Base-by-base conservation (phyloP, 2,888 invertebrate species). In the Epinotia bilunana region DNA sequence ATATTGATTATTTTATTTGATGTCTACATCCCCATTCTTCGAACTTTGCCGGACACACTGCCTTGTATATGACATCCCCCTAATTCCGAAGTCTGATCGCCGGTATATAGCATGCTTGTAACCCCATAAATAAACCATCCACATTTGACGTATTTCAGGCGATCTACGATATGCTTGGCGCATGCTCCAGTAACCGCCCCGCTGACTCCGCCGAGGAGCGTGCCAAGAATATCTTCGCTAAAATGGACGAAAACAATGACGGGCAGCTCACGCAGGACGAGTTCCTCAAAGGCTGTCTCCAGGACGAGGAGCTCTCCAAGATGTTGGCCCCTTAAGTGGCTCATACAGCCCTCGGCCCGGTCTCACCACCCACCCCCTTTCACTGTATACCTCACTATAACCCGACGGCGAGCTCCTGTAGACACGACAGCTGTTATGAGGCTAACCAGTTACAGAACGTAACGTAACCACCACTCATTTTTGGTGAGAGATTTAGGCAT, bases 191-290 rank as follows among this genome's bases (percentile, higher is more conserved):
- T 91, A 98, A 98, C 94, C 95, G 98, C 88, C 98, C 99, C 65
- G 98, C 98, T 58, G 99, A 98, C 90, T 98, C 99, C 23, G 99
- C 99, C 43, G 99, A 99, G 89, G 99, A 99, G 88, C 95, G 99
- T 82, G 99, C 99, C 83, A 98, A 99, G 95, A 99, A 99, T 92
- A 99, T 99, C 86, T 99, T 99, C 94, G 98, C 98, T 77, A 99
- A 99, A 94, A 99, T 99, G 99, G 99, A 99, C 91, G 98, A 98
- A 89, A 99, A 99, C 95, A 98, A 98, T 94, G 99, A 99, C 92
- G 99, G 99, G 77, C 99, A 99, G 91, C 96, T 99, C 87, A 99
- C 99, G 80, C 98, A 99, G 94, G 99, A 99, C 81, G 99, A 99
- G 95, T 99, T 99, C 94, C 96, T 99, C 79, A 98, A 99, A 92